A percentile compares a stretch with the other conserved stretches of the same genome.
phyloP scores from a whole-genome alignment of 1,140 invertebrate species.

The Arion vulgaris region DNA sequence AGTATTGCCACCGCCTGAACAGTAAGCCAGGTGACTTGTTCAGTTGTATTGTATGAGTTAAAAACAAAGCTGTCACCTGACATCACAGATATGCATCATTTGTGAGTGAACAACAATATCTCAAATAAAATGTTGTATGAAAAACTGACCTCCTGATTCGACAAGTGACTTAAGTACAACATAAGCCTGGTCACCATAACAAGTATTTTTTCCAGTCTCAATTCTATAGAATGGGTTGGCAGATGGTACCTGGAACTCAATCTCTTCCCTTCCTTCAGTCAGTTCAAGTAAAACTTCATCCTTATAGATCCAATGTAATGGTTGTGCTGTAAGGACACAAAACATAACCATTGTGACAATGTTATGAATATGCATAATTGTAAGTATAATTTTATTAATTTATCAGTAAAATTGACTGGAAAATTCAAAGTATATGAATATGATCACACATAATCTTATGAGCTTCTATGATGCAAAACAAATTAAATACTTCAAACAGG shows the following conservation, averaged over 20 bases:
- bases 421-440: not conserved
- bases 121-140: no score
- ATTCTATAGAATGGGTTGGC: slow-evolving; percentile 64
- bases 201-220: slow-evolving; percentile 55
- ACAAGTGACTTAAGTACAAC: slow-evolving; percentile 62
- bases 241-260: slow-evolving; percentile 63
- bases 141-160: slow-evolving; percentile 53
- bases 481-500: no score
- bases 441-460: not conserved
- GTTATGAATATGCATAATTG: not conserved
- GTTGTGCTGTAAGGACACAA: slow-evolving; percentile 60
- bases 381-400: not conserved
- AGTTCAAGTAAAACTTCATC: slow-evolving; percentile 52
- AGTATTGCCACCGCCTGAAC: no score
- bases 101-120: no score
- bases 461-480: no score
- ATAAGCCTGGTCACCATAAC: slow-evolving; percentile 64
- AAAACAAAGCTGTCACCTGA: no score
- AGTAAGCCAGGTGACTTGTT: no score
- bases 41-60: no score
- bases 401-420: not conserved
- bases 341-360: not conserved
- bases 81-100: no score
- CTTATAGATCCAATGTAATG: slow-evolving; percentile 66
- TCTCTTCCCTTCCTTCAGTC: slow-evolving; percentile 53